Conservation (phyloP, 2,113 vertebrate genomes). For the Rhodinocichla rosea region DNA sequence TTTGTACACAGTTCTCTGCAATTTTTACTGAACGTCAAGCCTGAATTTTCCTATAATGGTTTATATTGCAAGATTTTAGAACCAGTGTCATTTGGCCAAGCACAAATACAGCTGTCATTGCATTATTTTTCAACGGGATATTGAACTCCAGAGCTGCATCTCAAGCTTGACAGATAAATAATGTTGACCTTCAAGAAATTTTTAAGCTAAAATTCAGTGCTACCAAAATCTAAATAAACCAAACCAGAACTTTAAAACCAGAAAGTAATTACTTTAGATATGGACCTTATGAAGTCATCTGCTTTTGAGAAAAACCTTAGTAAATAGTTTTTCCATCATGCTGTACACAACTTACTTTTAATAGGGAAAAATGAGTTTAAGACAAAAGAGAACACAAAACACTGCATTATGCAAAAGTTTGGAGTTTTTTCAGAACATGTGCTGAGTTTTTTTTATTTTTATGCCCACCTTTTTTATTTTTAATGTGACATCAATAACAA, state of each 20-base stretch:
- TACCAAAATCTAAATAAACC: neutral
- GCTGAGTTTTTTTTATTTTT: neutral
- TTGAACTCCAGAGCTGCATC: neutral
- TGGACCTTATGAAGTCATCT: neutral
- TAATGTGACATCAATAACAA: neutral
- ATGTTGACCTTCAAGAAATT: neutral
- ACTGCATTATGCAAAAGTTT: neutral
- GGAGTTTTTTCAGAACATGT: neutral
- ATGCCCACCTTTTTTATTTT: neutral
- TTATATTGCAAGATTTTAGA: neutral
- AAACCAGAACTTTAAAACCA: neutral
- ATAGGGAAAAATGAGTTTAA: neutral
- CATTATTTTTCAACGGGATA: neutral
- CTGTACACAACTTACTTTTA: neutral
- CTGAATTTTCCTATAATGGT: neutral
- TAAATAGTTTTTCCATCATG: neutral
- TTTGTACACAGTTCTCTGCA: neutral
- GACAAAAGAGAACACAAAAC: neutral
- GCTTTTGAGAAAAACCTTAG: neutral
- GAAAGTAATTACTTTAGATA: neutral
- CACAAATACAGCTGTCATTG: neutral
- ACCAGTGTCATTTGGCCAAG: neutral
- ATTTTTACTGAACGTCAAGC: neutral
- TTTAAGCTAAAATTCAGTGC: neutral
- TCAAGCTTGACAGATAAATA: neutral